These are phyloP conservation scores for Spilogale gracilis DNA, from an alignment of 2,113 vertebrate species.

Conservation along the genomic window DNA sequence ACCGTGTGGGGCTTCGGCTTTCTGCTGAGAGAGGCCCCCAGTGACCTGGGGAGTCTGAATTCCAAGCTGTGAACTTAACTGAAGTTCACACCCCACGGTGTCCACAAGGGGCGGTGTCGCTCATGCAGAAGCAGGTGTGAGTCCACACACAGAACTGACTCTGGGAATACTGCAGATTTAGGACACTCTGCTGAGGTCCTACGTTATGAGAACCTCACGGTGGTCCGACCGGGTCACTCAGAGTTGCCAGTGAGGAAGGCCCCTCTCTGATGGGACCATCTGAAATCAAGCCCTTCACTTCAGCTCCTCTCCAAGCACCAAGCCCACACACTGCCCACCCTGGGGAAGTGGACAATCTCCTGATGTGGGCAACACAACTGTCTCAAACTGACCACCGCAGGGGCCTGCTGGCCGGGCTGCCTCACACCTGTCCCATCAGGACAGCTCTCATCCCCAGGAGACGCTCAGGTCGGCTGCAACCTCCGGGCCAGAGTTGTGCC, in stretches of 20 bases:
- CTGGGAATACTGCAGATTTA: not conserved
- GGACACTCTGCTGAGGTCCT: not conserved
- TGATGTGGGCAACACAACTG: not conserved
- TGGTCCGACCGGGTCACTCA: not conserved
- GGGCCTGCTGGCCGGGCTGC: not conserved
- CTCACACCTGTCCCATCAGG: not conserved
- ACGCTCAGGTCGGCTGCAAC: too few relatives aligned
- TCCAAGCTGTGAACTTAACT: not conserved
- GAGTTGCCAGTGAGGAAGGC: not conserved
- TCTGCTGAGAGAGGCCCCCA: not conserved
- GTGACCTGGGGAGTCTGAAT: not conserved
- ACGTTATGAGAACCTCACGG: not conserved
- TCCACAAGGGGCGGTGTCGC: not conserved
- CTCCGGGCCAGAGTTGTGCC: not conserved
- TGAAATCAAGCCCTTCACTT: not conserved
- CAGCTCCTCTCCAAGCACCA: not conserved
- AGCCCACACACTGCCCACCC: fast-evolving
- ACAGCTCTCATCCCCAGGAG: not conserved
- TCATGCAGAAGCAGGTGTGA: not conserved
- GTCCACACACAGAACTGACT: not conserved
- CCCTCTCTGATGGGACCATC: not conserved
- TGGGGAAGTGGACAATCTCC: fast-evolving
- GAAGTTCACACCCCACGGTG: not conserved
- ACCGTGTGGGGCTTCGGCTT: not conserved
- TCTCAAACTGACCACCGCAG: not conserved